Base-by-base conservation (phyloP, 2,888 invertebrate genomes). In the Helicoverpa assulta region DNA sequence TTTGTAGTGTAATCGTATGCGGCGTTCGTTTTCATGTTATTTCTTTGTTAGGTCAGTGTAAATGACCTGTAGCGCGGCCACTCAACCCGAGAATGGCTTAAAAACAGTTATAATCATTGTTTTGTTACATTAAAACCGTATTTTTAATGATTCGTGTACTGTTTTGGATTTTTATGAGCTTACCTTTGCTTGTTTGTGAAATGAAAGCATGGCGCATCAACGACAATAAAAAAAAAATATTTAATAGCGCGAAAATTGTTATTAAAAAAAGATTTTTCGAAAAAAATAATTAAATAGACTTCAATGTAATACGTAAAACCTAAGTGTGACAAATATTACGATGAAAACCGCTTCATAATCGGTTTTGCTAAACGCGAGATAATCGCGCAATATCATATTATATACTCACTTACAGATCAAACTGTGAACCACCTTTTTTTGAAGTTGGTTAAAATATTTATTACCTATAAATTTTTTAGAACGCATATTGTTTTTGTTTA, bases 31-130 rank as follows among this genome's bases (percentile, higher is more conserved):
- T 70, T 77, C 10, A 80, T 71, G 75, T 69, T 77, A 84, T 86
- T 84, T 12, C 90, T 90, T 91, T 91, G 90, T 91, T 84, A 80
- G 60, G 76, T 78, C 77, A 86, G 89, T 90, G 85, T 91, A 88
- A 88, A 87, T 87, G 92, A 92, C 92, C 92, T 88, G 85, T 76
- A 64, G 62, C 76, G 83, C 85, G 90, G 90, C 70, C 89, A 90
- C 68, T 90, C 88, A 92, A 90, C 91, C 81, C 85, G 79, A 70
- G 81, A 78, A 75, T 80, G 78, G 75, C 77, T 71, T 65, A 47
- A 58, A 80, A 85, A 85, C 92, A 91, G 92, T 92, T 93, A 91
- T 78, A 70, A 81, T 80, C 73, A 83, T 86, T 81, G 81, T 85
- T 85, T 86, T 82, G 83, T 80, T 79, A 83, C 83, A 78, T 81